Evolutionary conservation across 2,888 invertebrate species (phyloP).

Genomic region (Alloscopus bannaensis): DNA sequence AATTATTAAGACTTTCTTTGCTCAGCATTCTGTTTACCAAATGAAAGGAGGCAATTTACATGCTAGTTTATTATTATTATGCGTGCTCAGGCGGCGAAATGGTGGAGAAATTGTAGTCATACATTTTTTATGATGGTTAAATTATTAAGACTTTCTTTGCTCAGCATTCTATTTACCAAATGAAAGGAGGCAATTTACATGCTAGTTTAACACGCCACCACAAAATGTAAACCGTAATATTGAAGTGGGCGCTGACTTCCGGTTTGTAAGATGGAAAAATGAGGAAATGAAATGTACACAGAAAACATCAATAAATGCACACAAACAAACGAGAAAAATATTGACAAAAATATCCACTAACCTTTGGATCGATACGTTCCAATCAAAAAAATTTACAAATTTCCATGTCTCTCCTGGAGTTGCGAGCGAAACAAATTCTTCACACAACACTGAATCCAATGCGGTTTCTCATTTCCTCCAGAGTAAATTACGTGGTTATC

Average conservation of each 20-base stretch:
- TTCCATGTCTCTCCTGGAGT: not conserved
- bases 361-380: slow-evolving; percentile 57
- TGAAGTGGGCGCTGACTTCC: too few relatives aligned
- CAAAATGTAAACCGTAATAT: too few relatives aligned
- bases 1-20: slow-evolving; percentile 22
- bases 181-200: too few relatives aligned
- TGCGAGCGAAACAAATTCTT: not conserved
- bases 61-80: too few relatives aligned
- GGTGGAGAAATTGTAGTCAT: slow-evolving; percentile 17
- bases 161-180: too few relatives aligned
- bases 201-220: too few relatives aligned
- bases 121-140: slow-evolving; percentile 10
- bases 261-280: not conserved
- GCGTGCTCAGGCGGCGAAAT: not conserved
- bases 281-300: not conserved
- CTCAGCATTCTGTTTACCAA: too few relatives aligned
- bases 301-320: too few relatives aligned
- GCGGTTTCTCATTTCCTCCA: not conserved
- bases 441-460: not conserved
- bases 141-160: slow-evolving; percentile 22
- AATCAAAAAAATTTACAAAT: slow-evolving; percentile 48
- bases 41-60: too few relatives aligned
- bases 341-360: not conserved
- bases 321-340: not conserved
- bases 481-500: not conserved